Conservation (phyloP, 53 echinoderm and acorn worm species). For the Luidia sarsii region DNA sequence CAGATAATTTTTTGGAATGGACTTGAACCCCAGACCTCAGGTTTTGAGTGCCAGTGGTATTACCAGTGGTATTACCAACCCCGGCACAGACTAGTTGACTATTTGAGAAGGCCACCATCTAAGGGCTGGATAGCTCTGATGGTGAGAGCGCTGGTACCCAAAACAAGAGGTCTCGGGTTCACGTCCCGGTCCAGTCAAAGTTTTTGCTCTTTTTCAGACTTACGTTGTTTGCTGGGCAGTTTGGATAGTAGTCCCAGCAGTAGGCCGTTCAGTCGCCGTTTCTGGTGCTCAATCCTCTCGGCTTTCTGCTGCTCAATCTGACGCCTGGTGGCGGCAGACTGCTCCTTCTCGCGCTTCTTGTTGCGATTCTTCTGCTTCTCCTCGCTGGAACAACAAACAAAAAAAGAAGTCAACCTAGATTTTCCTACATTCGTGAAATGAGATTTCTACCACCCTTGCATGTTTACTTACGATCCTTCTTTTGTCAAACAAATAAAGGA, state of each 20-base stretch:
- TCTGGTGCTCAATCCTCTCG: slow-evolving; percentile 60
- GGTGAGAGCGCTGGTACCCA: no score
- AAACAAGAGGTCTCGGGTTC: no score
- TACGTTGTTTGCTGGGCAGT: slow-evolving; percentile 88
- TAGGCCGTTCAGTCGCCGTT: slow-evolving; percentile 72
- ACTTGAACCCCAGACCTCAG: no score
- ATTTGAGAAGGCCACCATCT: no score
- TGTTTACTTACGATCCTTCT: neutral
- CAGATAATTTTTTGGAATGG: no score
- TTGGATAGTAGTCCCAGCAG: slow-evolving; percentile 74
- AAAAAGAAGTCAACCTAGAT: neutral
- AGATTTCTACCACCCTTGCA: neutral
- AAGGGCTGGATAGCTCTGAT: no score
- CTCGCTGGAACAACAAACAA: slow-evolving; percentile 19
- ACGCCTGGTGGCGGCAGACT: slow-evolving; percentile 41
- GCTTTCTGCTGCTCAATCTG: slow-evolving; percentile 56
- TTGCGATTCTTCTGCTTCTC: slow-evolving; percentile 3
- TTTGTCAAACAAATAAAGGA: no score
- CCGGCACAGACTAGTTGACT: no score
- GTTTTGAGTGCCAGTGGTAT: no score
- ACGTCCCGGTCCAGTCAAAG: no score
- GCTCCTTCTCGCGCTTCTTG: slow-evolving; percentile 63
- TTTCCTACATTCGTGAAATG: neutral
- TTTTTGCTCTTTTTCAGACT: slow-evolving; percentile 42
- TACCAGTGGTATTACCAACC: no score